phyloP scores from a whole-genome alignment of 53 echinoderm and acorn worm genomes.

The Stichopus horrens region DNA sequence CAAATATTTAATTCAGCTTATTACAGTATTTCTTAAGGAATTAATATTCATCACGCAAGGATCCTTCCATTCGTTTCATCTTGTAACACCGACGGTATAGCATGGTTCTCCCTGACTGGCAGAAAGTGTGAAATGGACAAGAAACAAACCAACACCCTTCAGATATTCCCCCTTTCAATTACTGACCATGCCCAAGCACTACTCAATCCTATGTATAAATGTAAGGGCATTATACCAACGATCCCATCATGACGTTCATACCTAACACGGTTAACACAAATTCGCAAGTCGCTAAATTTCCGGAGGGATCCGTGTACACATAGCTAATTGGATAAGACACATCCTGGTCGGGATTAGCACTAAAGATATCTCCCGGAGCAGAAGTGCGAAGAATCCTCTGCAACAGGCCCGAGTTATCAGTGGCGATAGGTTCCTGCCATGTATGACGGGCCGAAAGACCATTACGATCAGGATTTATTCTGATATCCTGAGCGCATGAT shows the following conservation, averaged over 20 bases:
- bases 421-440: conserved; percentile 22
- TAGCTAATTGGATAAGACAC: conserved; percentile 12
- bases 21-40: too few relatives aligned
- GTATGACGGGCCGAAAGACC: neutral
- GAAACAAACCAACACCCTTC: too few relatives aligned
- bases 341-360: conserved; percentile 4
- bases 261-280: conserved; percentile 20
- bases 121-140: too few relatives aligned
- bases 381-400: conserved; percentile 36
- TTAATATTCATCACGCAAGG: too few relatives aligned
- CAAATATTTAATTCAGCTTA: too few relatives aligned
- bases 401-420: conserved; percentile 28
- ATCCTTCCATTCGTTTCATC: too few relatives aligned
- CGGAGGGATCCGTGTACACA: conserved; percentile 28
- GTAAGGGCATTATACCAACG: too few relatives aligned
- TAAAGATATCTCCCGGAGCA: conserved; percentile 4
- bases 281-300: conserved; percentile 7
- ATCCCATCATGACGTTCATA: neutral
- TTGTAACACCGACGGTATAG: too few relatives aligned
- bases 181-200: too few relatives aligned
- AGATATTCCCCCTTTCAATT: too few relatives aligned
- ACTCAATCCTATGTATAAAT: too few relatives aligned
- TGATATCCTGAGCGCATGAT: neutral
- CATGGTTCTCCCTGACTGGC: too few relatives aligned
- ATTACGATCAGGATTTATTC: neutral